phyloP scores from a whole-genome alignment of 2,797 vertebrate species.

The Notoglanidium macrostoma region DNA sequence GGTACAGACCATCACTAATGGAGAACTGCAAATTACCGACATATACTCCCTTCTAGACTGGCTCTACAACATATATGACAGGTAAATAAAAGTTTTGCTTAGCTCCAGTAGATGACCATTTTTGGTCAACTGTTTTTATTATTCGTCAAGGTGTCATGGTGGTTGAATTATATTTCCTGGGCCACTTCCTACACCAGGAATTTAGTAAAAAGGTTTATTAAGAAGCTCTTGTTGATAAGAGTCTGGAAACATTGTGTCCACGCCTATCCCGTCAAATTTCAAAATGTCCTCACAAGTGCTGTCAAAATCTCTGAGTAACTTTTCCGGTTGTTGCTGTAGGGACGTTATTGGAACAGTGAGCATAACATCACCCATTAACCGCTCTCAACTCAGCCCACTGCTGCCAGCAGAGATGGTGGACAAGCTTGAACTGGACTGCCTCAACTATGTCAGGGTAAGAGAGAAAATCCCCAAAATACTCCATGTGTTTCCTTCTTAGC shows the following conservation, averaged over 20 bases:
- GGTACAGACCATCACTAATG: slow-evolving; percentile 70
- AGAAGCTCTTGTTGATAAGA: slow-evolving; percentile 49
- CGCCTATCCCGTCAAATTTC: slow-evolving; percentile 50
- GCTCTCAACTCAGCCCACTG: slow-evolving; percentile 75
- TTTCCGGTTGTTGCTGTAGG: slow-evolving; percentile 67
- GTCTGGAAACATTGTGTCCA: slow-evolving; percentile 37
- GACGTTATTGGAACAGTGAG: slow-evolving; percentile 85
- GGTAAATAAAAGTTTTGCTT: slow-evolving; percentile 67
- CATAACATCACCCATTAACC: slow-evolving; percentile 80
- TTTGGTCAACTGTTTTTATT: not conserved
- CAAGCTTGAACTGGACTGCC: slow-evolving; percentile 83
- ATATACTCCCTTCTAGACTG: slow-evolving; percentile 89
- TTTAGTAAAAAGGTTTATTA: slow-evolving; percentile 44
- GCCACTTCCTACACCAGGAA: not conserved
- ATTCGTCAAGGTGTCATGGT: not conserved
- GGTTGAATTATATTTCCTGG: slow-evolving; percentile 24
- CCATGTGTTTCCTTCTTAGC: slow-evolving; percentile 7
- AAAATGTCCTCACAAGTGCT: slow-evolving; percentile 48
- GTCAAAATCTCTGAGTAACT: slow-evolving; percentile 51
- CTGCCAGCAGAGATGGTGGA: slow-evolving; percentile 79
- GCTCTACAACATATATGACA: slow-evolving; percentile 86
- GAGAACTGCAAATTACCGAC: slow-evolving; percentile 77
- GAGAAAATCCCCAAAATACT: slow-evolving; percentile 17
- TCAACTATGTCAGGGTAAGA: slow-evolving; percentile 85
- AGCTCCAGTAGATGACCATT: not conserved